Percentiles rank a stretch among this genome's conserved stretches.
phyloP scores from a whole-genome alignment of 2,113 vertebrate species.

The Lamprotornis superbus region DNA sequence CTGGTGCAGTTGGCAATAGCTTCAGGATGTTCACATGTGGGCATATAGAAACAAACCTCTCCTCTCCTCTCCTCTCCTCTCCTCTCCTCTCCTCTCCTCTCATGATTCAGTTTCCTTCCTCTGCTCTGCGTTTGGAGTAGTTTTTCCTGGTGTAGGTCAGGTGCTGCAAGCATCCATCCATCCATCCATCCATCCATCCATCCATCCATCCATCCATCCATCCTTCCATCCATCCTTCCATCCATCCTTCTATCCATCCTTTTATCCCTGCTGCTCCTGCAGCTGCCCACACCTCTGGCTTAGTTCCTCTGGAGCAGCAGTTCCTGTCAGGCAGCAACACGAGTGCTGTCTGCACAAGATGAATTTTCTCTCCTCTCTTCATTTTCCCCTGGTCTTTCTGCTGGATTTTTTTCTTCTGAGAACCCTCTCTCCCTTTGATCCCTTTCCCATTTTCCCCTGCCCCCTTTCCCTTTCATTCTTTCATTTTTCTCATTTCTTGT shows the following conservation, averaged over 20 bases:
- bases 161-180: neutral
- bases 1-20: neutral
- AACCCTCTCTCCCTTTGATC: neutral
- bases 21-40: neutral
- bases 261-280: neutral
- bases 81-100: neutral
- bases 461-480: neutral
- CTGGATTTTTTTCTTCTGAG: neutral
- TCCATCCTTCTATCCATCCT: neutral
- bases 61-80: neutral
- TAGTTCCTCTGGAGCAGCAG: neutral
- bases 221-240: neutral
- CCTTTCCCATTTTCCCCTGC: neutral
- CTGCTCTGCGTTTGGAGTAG: neutral
- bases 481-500: slow-evolving; percentile 17
- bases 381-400: neutral
- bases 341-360: slow-evolving; percentile 6
- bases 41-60: neutral
- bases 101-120: neutral
- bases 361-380: slow-evolving; percentile 29
- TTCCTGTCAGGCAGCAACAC: neutral
- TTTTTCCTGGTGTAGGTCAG: neutral
- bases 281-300: neutral
- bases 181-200: neutral
- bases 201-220: neutral